Evolutionary conservation across 2,888 invertebrate genomes (phyloP).

Genomic region (Priocnemis perturbator): DNA sequence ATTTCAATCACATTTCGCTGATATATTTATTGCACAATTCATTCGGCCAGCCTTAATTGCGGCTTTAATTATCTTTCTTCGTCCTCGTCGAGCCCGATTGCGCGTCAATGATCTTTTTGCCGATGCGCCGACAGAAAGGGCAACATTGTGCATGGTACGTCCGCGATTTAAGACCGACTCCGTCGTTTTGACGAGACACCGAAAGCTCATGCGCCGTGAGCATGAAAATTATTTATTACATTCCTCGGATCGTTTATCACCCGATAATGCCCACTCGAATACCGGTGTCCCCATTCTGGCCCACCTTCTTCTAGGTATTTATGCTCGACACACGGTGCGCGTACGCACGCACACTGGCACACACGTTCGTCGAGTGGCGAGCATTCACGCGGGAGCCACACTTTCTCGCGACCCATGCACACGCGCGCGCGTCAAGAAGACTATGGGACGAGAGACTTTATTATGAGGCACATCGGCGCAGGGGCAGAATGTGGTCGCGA

Average conservation of each 20-base stretch:
- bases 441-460: constrained; percentile 35
- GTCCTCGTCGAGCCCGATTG: too few relatives aligned
- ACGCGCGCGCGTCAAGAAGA: constrained; percentile 8
- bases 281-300: constrained; percentile 53
- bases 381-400: too few relatives aligned
- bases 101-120: too few relatives aligned
- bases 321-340: constrained; percentile 23
- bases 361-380: not conserved
- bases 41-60: too few relatives aligned
- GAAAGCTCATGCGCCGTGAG: too few relatives aligned
- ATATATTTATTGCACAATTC: too few relatives aligned
- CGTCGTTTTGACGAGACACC: too few relatives aligned
- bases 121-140: too few relatives aligned
- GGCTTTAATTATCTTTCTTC: too few relatives aligned
- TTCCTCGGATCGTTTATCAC: constrained; percentile 51
- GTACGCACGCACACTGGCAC: constrained; percentile 7
- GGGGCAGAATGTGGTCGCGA: constrained; percentile 16
- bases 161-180: too few relatives aligned
- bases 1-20: too few relatives aligned
- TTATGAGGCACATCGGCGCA: constrained; percentile 34
- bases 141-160: too few relatives aligned
- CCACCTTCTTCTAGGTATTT: constrained; percentile 54
- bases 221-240: constrained; percentile 51
- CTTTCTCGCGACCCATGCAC: constrained; percentile 1
- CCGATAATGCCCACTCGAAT: constrained; percentile 47